These are phyloP conservation scores for Dipus sagitta DNA, from an alignment of 2,797 vertebrate species.

Conservation along the genomic window DNA sequence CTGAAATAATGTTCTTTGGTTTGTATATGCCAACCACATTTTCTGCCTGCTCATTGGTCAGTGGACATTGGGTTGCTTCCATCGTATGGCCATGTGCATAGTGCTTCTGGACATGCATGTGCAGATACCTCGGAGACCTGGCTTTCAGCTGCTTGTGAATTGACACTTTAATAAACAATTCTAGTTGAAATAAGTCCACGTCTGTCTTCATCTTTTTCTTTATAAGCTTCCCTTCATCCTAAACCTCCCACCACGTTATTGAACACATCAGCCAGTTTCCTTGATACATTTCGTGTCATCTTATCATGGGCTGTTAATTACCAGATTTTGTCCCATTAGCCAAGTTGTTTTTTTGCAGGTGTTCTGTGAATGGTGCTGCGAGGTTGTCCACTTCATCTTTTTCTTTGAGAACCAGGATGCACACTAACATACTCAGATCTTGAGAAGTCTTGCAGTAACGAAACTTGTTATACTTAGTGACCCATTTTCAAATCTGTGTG, in stretches of 20 bases:
- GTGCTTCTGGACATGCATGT: neutral
- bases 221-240: neutral
- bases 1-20: neutral
- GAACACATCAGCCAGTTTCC: too few species aligned
- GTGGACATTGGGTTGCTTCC: neutral
- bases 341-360: constrained; percentile 2
- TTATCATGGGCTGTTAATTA: neutral
- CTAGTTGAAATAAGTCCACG: neutral
- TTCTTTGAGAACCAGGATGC: neutral
- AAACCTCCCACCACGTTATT: neutral
- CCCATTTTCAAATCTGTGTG: neutral
- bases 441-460: neutral
- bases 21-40: neutral
- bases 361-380: neutral
- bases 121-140: neutral
- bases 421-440: neutral
- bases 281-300: constrained; percentile 7
- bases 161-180: neutral
- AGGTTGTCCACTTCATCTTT: neutral
- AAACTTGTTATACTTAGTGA: neutral
- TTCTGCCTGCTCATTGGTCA: neutral
- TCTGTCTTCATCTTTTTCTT: constrained; percentile 25
- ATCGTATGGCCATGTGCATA: neutral
- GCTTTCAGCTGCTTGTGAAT: constrained; percentile 41
- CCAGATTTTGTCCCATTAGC: neutral